A percentile compares a stretch with the other conserved stretches of the same genome.
Evolutionary conservation across 2,888 invertebrate genomes (phyloP).

Genomic region (Nomada ferruginata): DNA sequence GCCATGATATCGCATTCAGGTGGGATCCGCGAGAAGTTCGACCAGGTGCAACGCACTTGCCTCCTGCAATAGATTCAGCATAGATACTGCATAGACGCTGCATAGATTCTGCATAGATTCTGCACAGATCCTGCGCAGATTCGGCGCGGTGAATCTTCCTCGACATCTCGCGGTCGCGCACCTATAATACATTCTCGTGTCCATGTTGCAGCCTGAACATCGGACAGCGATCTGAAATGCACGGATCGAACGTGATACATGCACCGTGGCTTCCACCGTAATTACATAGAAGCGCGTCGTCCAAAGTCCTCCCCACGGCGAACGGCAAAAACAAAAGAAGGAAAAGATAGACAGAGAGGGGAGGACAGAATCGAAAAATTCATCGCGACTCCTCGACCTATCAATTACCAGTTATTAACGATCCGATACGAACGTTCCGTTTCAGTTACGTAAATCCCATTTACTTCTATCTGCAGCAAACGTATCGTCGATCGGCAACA

Average conservation of each 20-base stretch:
- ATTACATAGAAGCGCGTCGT: background rate
- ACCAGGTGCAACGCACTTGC: slow-evolving; percentile 52
- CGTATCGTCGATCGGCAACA: slow-evolving; percentile 48
- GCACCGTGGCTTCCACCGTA: background rate
- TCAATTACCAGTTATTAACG: slow-evolving; percentile 47
- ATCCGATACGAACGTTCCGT: slow-evolving; percentile 36
- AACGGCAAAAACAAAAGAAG: background rate
- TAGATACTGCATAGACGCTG: background rate
- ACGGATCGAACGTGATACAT: no score
- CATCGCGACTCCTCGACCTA: slow-evolving; percentile 3
- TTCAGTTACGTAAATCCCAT: slow-evolving; percentile 53
- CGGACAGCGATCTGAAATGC: background rate
- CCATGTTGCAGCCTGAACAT: slow-evolving; percentile 16
- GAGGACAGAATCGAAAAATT: background rate
- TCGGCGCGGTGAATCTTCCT: slow-evolving; percentile 20
- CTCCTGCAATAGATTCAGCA: background rate
- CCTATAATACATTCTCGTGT: slow-evolving; percentile 37
- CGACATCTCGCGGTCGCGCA: slow-evolving; percentile 21
- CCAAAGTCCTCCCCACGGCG: background rate
- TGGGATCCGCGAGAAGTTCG: slow-evolving; percentile 42
- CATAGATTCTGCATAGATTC: background rate
- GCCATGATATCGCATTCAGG: slow-evolving; percentile 43
- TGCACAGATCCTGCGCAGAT: background rate
- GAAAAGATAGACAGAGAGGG: no score
- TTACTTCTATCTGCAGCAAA: slow-evolving; percentile 32